These are phyloP conservation scores for Heterotis niloticus DNA, from an alignment of 2,113 vertebrate genomes.

Conservation along the genomic window DNA sequence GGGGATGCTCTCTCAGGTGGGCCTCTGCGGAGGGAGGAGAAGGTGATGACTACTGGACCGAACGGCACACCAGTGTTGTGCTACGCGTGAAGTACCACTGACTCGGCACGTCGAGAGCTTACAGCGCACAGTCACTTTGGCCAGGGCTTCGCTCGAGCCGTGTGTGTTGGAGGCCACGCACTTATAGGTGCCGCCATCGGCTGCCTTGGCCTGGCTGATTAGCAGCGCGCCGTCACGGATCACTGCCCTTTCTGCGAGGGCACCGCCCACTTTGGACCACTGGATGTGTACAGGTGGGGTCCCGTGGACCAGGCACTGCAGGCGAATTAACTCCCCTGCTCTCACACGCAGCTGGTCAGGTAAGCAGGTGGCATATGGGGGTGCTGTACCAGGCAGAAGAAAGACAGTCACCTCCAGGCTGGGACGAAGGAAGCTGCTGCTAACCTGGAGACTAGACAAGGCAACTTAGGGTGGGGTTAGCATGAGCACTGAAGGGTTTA, in stretches of 20 bases:
- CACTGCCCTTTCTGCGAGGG: slow-evolving; percentile 47
- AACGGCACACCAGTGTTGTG: too few species aligned
- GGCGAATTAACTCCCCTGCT: slow-evolving; percentile 59
- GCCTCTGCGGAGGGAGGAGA: neutral
- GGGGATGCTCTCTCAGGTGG: neutral
- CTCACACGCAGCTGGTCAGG: slow-evolving; percentile 61
- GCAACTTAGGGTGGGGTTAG: neutral
- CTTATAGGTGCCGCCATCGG: slow-evolving; percentile 77
- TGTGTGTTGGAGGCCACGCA: slow-evolving; percentile 81
- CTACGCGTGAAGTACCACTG: too few species aligned
- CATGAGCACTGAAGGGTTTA: neutral
- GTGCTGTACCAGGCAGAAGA: slow-evolving; percentile 58
- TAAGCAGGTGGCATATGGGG: slow-evolving; percentile 82
- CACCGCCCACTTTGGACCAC: slow-evolving; percentile 74
- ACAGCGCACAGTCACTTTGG: slow-evolving; percentile 73
- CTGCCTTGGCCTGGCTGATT: slow-evolving; percentile 42
- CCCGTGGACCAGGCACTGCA: slow-evolving; percentile 90
- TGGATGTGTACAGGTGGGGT: slow-evolving; percentile 75
- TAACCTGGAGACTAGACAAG: too few species aligned
- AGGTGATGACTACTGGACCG: neutral
- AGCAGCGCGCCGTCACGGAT: slow-evolving; percentile 62
- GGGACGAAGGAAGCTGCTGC: neutral
- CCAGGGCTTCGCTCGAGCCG: slow-evolving; percentile 66
- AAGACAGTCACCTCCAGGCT: neutral
- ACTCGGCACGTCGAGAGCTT: slow-evolving; percentile 36